Base-by-base conservation (phyloP, 1,140 invertebrate genomes). In the Leptoteleia sp. region DNA sequence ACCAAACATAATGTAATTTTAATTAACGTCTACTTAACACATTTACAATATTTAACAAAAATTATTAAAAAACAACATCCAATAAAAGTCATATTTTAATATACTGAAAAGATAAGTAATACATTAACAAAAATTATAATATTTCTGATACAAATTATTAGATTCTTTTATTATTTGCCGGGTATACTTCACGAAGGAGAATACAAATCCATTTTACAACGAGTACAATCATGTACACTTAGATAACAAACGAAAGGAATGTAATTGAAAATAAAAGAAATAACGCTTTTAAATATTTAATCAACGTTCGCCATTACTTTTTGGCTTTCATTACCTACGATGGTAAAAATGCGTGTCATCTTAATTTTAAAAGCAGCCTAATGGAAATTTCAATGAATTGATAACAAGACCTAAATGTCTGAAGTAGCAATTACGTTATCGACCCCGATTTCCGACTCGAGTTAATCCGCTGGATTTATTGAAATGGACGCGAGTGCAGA, bases 381-480 rank as follows among this genome's bases (percentile, higher is more conserved):
- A 73, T 65, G 52, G 43, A 45, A 31, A 59, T 61, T 59, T 59
- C 52, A 75, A 75, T 52, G 29, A 67, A 61, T 38, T 31, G 71
- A 59, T 67, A 75, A 45, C 45, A 52, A 59, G 19, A 35, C 17
- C 37, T 52, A 67, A 61, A 33, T 55, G 62, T 67, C 22, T 50
- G 40, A 57, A 67, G 62, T 54, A 67, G 62, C 62, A 76, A 76
- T 76, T 76, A 76, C 54, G 62, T 76, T 67, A 67, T 76, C 55
- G 61, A 52, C 45, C 55, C 33, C 62, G 54, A 67, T 76, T 76
- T 67, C 54, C 54, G 52, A 27, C 13, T 31, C 33, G 59, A 59
- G 54, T 75, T 67, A 75, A 75, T 67, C 61, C 29, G 45, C 11
- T 38, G 38, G 61, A 61, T 59, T 67, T 75, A 67, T 75, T 75